Evolutionary conservation across 35 echinoderm and acorn worm species (phyloP).

Genomic region (Acanthaster planci): DNA sequence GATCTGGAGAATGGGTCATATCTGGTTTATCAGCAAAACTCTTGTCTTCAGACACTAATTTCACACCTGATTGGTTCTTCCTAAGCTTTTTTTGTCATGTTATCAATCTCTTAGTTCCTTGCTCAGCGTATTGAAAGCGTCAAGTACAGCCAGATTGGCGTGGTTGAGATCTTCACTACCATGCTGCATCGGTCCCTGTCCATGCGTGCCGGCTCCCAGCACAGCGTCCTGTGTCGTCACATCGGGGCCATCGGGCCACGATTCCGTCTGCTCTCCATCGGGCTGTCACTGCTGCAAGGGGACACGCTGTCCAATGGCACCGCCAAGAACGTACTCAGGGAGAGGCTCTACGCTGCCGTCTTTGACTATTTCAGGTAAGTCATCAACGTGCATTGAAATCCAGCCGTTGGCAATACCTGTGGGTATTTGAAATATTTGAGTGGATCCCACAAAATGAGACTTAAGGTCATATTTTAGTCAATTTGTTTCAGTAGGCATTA

Average conservation of each 20-base stretch:
- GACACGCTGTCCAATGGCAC: slow-evolving; percentile 69
- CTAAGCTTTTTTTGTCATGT: no score
- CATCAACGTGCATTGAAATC: no score
- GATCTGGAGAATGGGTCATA: no score
- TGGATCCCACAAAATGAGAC: no score
- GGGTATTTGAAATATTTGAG: no score
- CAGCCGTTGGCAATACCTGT: no score
- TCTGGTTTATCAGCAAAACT: no score
- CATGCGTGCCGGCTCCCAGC: slow-evolving; percentile 56
- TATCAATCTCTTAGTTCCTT: slow-evolving; percentile 63
- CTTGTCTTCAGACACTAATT: no score
- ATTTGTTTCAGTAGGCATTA: no score
- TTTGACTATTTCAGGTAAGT: slow-evolving; percentile 97
- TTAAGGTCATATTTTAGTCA: no score
- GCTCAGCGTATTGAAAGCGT: slow-evolving; percentile 70
- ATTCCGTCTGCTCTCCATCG: slow-evolving; percentile 83
- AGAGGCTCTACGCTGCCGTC: slow-evolving; percentile 84
- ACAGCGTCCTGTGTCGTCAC: slow-evolving; percentile 73
- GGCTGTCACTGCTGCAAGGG: slow-evolving; percentile 85
- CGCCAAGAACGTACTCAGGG: slow-evolving; percentile 85
- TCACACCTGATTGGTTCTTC: no score
- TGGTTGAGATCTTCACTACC: slow-evolving; percentile 80
- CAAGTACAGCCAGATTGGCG: slow-evolving; percentile 84
- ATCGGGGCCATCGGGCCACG: slow-evolving; percentile 78
- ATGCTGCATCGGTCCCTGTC: slow-evolving; percentile 87